A percentile compares a stretch with the other conserved stretches of the same genome.
Evolutionary conservation across 2,888 invertebrate genomes (phyloP).

Genomic region (Lissonota sp.): DNA sequence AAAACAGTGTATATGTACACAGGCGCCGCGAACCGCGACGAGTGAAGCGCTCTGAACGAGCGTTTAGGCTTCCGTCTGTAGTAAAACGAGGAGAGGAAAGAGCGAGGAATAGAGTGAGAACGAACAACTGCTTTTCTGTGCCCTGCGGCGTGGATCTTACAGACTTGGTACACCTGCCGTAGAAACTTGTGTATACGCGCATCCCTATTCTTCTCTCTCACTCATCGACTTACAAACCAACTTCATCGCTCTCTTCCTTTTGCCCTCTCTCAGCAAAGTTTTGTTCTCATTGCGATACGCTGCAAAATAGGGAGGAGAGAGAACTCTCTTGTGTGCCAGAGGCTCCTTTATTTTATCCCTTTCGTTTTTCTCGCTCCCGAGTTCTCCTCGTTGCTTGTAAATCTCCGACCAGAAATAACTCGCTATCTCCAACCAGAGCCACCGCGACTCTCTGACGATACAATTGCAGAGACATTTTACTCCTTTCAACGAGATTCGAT

Average conservation of each 20-base stretch:
- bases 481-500: too few relatives aligned
- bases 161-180: slow-evolving; percentile 47
- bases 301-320: slow-evolving; percentile 24
- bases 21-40: slow-evolving; percentile 41
- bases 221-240: slow-evolving; percentile 12
- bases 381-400: slow-evolving; percentile 23
- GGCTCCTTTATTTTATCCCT: slow-evolving; percentile 10
- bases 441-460: too few relatives aligned
- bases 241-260: slow-evolving; percentile 30
- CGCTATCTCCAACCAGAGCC: neutral
- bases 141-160: slow-evolving; percentile 37
- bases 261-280: slow-evolving; percentile 28
- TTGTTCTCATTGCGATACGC: slow-evolving; percentile 45
- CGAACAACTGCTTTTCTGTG: slow-evolving; percentile 32
- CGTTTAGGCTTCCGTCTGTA: slow-evolving; percentile 48
- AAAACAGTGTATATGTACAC: slow-evolving; percentile 22
- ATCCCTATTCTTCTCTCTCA: slow-evolving; percentile 17
- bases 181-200: neutral
- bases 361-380: slow-evolving; percentile 5
- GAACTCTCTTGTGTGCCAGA: slow-evolving; percentile 25
- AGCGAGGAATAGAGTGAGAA: slow-evolving; percentile 17
- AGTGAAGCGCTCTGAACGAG: slow-evolving; percentile 42
- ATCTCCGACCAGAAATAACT: slow-evolving; percentile 40
- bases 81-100: slow-evolving; percentile 13
- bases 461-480: too few relatives aligned